These are phyloP conservation scores for Antheraea mylitta DNA, from an alignment of 1,140 invertebrate species.

Conservation along the genomic window DNA sequence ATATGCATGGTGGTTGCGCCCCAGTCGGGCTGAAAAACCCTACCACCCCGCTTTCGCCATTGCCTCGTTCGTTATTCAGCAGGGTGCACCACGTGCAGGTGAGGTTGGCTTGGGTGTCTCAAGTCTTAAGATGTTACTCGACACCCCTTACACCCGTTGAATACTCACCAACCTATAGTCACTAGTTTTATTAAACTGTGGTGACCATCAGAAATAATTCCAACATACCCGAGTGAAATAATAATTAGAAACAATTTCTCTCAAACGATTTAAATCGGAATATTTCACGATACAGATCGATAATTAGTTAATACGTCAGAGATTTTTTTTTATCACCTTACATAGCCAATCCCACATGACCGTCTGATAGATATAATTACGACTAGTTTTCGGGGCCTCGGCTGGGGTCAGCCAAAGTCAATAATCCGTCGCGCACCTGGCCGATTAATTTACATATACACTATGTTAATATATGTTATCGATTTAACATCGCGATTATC, in stretches of 20 bases:
- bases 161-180: no score
- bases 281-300: background rate
- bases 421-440: conserved; percentile 33
- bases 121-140: no score
- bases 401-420: conserved; percentile 29
- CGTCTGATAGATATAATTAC: conserved; percentile 22
- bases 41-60: no score
- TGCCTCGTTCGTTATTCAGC: no score
- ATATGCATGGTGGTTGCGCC: no score
- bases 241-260: background rate
- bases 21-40: no score
- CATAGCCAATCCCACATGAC: conserved; percentile 6
- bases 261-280: background rate
- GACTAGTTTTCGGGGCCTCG: conserved; percentile 32
- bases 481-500: background rate
- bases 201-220: no score
- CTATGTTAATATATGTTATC: background rate
- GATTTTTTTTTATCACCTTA: background rate
- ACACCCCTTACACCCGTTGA: no score
- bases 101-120: no score
- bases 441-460: conserved; percentile 33
- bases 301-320: background rate
- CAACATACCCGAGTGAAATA: background rate
- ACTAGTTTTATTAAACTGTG: no score
- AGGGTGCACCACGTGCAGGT: no score